Conservation (phyloP, 2,797 vertebrate species). For the Squalus acanthias region DNA sequence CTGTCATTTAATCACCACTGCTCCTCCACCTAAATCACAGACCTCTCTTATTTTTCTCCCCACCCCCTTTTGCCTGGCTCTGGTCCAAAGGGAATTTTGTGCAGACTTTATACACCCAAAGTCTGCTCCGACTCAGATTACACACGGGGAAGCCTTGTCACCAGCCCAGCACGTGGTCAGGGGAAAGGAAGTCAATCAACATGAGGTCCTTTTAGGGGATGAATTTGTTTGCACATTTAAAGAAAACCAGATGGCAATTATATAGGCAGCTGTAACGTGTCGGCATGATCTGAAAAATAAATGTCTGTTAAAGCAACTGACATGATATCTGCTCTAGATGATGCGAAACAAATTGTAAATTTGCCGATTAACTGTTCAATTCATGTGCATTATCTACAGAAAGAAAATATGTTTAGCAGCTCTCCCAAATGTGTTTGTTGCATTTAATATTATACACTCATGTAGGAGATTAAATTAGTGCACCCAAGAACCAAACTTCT, state of each 20-base stretch:
- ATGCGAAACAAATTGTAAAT: neutral
- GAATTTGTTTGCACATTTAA: neutral
- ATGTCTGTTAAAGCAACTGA: neutral
- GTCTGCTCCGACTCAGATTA: neutral
- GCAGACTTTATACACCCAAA: neutral
- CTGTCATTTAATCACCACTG: neutral
- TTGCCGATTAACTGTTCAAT: neutral
- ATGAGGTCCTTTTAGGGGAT: neutral
- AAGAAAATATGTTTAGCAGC: neutral
- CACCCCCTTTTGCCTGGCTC: neutral
- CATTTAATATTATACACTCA: neutral
- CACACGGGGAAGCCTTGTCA: neutral
- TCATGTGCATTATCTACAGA: neutral
- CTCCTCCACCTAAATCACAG: neutral
- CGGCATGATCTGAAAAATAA: neutral
- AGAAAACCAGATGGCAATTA: neutral
- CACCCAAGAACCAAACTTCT: neutral
- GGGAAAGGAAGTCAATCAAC: neutral
- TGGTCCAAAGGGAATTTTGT: neutral
- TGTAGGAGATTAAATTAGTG: neutral
- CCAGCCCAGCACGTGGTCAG: neutral
- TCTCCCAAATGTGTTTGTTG: neutral
- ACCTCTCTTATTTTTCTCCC: neutral
- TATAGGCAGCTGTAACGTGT: neutral
- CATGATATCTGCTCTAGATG: neutral